Conservation (phyloP, 2,113 vertebrate species). For the Eidolon helvum region DNA sequence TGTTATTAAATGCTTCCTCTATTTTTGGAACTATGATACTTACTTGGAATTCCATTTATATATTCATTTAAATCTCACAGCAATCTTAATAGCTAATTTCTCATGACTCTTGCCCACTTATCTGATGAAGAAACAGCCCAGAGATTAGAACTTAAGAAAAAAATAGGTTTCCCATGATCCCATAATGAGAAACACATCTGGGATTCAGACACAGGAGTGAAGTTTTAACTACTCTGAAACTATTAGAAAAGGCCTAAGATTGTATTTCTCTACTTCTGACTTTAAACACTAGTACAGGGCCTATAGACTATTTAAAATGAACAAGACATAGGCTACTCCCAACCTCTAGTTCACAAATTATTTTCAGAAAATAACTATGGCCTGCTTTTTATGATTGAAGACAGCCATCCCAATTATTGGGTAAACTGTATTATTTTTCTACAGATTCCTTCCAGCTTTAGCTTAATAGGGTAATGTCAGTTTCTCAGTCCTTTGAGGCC, state of each 20-base stretch:
- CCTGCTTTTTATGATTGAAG: neutral
- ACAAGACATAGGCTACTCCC: neutral
- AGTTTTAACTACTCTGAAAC: neutral
- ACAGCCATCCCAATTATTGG: neutral
- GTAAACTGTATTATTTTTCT: neutral
- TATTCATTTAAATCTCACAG: neutral
- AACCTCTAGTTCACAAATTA: neutral
- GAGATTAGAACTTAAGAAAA: neutral
- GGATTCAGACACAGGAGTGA: neutral
- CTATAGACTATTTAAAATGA: neutral
- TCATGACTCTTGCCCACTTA: neutral
- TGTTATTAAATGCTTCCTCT: neutral
- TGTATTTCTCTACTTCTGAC: neutral
- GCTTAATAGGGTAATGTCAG: neutral
- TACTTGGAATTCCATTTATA: neutral
- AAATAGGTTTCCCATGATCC: neutral
- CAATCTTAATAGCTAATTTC: neutral
- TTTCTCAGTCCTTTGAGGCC: neutral
- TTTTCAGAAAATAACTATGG: neutral
- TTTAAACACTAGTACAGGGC: neutral
- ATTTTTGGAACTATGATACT: neutral
- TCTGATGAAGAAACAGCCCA: neutral
- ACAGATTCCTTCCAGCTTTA: neutral
- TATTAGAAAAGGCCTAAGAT: neutral
- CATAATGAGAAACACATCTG: neutral